Conservation (phyloP, 2,888 invertebrate species). For the Timandra comae region DNA sequence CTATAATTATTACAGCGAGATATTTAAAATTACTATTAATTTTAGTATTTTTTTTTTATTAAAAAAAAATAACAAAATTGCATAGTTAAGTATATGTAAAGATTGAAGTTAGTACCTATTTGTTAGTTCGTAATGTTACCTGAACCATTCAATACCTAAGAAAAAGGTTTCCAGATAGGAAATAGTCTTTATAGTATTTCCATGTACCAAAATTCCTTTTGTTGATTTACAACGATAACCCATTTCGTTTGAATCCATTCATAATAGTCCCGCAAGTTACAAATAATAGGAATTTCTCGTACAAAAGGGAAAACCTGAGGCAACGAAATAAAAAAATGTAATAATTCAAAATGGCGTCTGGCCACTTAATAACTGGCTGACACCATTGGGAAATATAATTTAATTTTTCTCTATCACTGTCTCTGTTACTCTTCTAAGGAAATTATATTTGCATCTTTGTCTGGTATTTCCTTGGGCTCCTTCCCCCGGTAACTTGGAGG, state of each 20-base stretch:
- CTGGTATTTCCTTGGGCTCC: conserved; percentile 48
- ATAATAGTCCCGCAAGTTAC: conserved; percentile 60
- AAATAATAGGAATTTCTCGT: conserved; percentile 68
- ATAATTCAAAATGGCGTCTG: conserved; percentile 77
- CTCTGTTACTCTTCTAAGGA: conserved; percentile 33
- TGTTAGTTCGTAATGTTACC: too few species aligned
- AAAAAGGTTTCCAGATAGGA: too few species aligned
- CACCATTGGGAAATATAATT: conserved; percentile 78
- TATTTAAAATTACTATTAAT: too few species aligned
- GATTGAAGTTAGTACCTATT: too few species aligned
- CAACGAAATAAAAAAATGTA: conserved; percentile 70
- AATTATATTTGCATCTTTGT: conserved; percentile 40
- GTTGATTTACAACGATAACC: conserved; percentile 45
- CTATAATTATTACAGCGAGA: too few species aligned
- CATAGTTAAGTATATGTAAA: too few species aligned
- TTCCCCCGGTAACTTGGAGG: conserved; percentile 33
- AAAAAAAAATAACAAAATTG: too few species aligned
- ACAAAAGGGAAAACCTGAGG: conserved; percentile 63
- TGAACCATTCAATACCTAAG: too few species aligned
- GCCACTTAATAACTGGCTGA: conserved; percentile 78
- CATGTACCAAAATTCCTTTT: not conserved
- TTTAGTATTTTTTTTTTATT: too few species aligned
- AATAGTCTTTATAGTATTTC: conserved; percentile 14
- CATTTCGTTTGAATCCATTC: conserved; percentile 51
- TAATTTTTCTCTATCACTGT: conserved; percentile 66